Evolutionary conservation across 2,888 invertebrate species (phyloP).

Genomic region (Leptopilina myrica): DNA sequence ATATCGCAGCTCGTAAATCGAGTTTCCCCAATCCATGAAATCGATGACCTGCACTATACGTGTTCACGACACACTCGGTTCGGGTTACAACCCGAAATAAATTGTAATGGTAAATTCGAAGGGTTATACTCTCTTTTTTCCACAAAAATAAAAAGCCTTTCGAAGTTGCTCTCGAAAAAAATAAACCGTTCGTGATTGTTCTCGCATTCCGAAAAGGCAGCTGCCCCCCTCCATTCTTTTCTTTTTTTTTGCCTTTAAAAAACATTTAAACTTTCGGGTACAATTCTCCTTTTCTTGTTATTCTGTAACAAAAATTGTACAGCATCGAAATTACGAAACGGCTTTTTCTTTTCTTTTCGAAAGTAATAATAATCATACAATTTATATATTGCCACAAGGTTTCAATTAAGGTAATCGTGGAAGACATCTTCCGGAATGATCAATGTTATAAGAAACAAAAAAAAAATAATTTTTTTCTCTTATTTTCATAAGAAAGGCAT

Average conservation of each 20-base stretch:
- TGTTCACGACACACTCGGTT: conserved; percentile 48
- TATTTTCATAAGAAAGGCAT: not conserved
- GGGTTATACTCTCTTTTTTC: conserved; percentile 5
- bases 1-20: conserved; percentile 60
- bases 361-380: not conserved
- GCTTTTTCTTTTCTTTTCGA: not conserved
- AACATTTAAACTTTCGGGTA: conserved; percentile 1
- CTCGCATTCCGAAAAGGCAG: conserved; percentile 25
- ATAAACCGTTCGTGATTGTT: conserved; percentile 39
- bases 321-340: not conserved
- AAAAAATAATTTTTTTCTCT: not conserved
- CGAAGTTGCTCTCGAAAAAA: conserved; percentile 34
- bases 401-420: conserved; percentile 10
- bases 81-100: conserved; percentile 45
- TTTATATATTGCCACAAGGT: not conserved
- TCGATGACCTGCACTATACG: conserved; percentile 53
- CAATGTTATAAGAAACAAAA: conserved; percentile 18
- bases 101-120: conserved; percentile 43
- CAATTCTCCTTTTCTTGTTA: not conserved
- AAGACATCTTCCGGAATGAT: not conserved
- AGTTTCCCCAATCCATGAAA: conserved; percentile 56
- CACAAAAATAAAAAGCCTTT: conserved; percentile 16
- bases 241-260: not conserved
- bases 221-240: not conserved
- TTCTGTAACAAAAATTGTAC: not conserved